Evolutionary conservation across 2,888 invertebrate species (phyloP), one percentile per base, ranked within the genome.

Genomic region (Hyalella azteca): DNA sequence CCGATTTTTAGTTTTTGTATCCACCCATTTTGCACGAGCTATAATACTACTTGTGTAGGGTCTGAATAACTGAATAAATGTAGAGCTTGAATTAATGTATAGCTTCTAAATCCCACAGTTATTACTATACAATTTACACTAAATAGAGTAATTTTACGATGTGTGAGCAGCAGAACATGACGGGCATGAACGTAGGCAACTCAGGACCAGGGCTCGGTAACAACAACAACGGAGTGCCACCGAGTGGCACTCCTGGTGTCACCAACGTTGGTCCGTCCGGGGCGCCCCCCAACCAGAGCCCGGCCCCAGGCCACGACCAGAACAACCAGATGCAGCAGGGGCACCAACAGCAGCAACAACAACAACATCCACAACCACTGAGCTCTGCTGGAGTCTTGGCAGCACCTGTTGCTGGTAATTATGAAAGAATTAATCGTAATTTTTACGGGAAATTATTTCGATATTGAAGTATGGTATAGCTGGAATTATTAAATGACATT

Each of bases 281-380:
- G 15, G 66, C 36, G 1, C 2, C 66, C 66, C 66, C 66, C 19
- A 66, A 66, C 66, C 66, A 66, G 26, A 66, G 66, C 39, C 36
- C 66, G 32, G 66, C 66, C 29, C 36, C 66, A 15, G 66, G 66
- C 0, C 66, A 66, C 39, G 66, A 66, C 19, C 66, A 66, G 66
- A 36, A 13, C 66, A 66, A 36, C 36, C 66, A 66, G 66, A 13
- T 66, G 36, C 66, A 66, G 66, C 66, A 66, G 19, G 26, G 11
- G 29, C 59, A 59, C 29, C 59, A 59, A 32, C 29, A 32, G 0
- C 59, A 59, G n/a, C 59, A 59, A 32, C 54, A 13, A 19, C 59
- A 59, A 32, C 59, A 49, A 15, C 49, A 49, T 22, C 26, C 26
- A 26, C 54, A 54, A 11, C 54, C 22, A 2, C 9, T 66, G 66